phyloP scores from a whole-genome alignment of 2,113 vertebrate genomes.

The Patagioenas fasciata region DNA sequence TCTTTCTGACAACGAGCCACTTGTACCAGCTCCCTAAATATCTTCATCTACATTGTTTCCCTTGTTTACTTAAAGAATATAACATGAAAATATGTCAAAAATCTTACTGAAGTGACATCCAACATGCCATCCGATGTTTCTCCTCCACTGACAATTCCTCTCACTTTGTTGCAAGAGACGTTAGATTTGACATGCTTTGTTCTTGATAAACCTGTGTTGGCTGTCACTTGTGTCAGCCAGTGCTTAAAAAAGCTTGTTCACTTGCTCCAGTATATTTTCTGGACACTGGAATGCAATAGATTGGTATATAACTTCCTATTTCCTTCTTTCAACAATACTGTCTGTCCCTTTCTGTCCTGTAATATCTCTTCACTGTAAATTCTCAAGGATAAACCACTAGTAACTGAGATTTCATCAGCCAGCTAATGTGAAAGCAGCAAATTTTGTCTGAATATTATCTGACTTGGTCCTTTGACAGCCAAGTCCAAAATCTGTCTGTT shows the following conservation, averaged over 20 bases:
- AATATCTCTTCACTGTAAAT: not conserved
- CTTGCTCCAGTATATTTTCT: not conserved
- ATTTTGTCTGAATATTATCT: not conserved
- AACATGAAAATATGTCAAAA: not conserved
- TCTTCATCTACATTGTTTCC: not conserved
- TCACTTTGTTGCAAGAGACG: not conserved
- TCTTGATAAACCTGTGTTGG: not conserved
- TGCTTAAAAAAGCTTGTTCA: not conserved
- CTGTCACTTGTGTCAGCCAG: not conserved
- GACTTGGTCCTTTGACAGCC: not conserved
- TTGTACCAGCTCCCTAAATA: not conserved
- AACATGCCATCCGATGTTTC: not conserved
- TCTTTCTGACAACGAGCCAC: not conserved
- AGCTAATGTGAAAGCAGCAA: not conserved
- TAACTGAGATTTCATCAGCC: not conserved
- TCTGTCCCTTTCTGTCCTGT: not conserved
- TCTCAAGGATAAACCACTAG: not conserved
- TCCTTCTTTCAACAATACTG: not conserved
- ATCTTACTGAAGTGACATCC: not conserved
- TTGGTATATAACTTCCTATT: not conserved
- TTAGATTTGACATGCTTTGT: conserved; percentile 7
- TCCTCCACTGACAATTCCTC: not conserved
- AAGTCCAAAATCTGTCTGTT: not conserved
- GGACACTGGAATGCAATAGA: not conserved
- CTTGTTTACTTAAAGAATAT: not conserved